Base-by-base conservation (phyloP, 2,113 vertebrate species). In the Regulus satrapa region DNA sequence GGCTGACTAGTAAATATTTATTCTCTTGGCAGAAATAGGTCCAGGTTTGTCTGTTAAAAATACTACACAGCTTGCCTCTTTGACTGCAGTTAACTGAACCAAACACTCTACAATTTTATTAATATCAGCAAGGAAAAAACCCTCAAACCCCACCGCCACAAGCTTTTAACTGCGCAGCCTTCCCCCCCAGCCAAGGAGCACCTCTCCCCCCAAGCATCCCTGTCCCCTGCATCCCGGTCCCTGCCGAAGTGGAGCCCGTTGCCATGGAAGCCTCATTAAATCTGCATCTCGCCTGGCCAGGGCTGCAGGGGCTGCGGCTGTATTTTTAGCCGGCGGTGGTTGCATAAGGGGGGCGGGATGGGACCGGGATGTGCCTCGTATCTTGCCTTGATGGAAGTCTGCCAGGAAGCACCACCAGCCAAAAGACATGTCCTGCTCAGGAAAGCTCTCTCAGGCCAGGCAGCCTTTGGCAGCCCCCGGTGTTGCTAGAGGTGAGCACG, bases 241-340 rank as follows among this genome's bases (percentile, higher is more conserved):
- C 86, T 97, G 96, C 95, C 29, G 59, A 97, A 96, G 81, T 96
- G 93, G 94, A 95, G 81, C 93, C 93, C 40, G 98, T 98, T 98
- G 97, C 98, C 97, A 98, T 98, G 98, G 98, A 97, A 98, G 97
- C 97, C 96, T 98, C 96, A 97, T 98, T 98, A 98, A 98, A 97
- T 98, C 97, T 98, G 97, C 97, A 97, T 98, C 96, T 98, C 78
- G 68, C 97, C 93, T 91, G 96, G 97, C 97, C 58, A 76, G 96
- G 97, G 94, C 97, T 96, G 95, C 97, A 97, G 93, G 75, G 92
- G 96, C 97, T 96, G 96, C 75, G 64, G 96, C 96, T 97, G 93
- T 98, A 98, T 98, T 98, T 98, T 98, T 98, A 98, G 98, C 96
- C 26, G 6, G 18, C 43, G 54, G 96, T 86, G 87, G 96, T 98